Evolutionary conservation across 2,113 vertebrate genomes (phyloP), one percentile per base, ranked within the genome.

Genomic region (Epinephelus cyanopodus): DNA sequence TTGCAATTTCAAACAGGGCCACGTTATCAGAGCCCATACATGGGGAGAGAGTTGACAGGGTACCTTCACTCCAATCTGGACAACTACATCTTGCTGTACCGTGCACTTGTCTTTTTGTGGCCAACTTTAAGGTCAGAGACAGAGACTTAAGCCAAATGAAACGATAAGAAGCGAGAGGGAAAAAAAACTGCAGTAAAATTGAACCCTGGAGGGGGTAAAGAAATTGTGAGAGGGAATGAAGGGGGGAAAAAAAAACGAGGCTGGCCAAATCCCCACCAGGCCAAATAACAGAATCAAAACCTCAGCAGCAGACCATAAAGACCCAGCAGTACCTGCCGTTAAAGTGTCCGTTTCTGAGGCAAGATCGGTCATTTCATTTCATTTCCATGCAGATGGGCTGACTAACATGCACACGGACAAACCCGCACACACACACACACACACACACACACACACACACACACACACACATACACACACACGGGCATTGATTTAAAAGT

Each of bases 341-440:
- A 83, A 89, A 91, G 72, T 81, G 78, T 83, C 63, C 6, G 1
- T 79, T 89, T 90, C 87, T 74, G 74, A 77, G 80, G 88, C 83
- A 42, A 81, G 50, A 89, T 79, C 17, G 66, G 77, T 82, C 81
- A 89, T 89, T 91, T 87, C 53, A 82, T 87, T 92, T 87, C 66
- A 93, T 91, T 92, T 93, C 87, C 77, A 91, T 93, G 87, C 77
- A 90, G 88, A 94, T 91, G 77, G 78, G 42, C 47, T 82, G 71
- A 83, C 66, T 70, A 57, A 71, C 73, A 66, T 15, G 53, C 74
- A 81, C 70, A 42, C 6, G 13, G 69, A 77, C 76, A 69, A n/a
- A 68, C 45, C 17, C 64, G 80, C 75, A 64, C 50, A 48, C 29
- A 82, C 47, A 29, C 45, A 65, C 47, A 74, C 53, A 57, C 53